Conservation (phyloP, 2,888 invertebrate species). For the Allygus modestus region DNA sequence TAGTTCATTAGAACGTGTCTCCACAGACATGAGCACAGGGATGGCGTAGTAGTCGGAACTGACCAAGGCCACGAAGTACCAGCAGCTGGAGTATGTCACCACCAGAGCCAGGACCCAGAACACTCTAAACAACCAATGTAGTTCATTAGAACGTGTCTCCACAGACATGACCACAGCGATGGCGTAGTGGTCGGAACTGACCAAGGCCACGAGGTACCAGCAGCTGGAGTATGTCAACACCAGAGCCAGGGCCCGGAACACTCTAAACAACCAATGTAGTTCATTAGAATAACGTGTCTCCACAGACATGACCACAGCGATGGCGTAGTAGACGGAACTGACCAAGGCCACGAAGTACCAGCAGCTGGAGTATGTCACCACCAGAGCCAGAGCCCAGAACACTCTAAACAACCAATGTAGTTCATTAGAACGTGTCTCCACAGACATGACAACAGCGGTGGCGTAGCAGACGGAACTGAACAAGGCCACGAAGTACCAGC, state of each 20-base stretch:
- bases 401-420: too few relatives aligned
- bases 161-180: slow-evolving; percentile 62
- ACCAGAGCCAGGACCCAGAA: slow-evolving; percentile 65
- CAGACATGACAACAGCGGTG: slow-evolving; percentile 62
- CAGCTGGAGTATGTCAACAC: slow-evolving; percentile 62
- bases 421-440: slow-evolving; percentile 63
- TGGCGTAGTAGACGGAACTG: slow-evolving; percentile 35
- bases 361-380: slow-evolving; percentile 61
- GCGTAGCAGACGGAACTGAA: slow-evolving; percentile 58
- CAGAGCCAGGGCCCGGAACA: slow-evolving; percentile 65
- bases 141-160: slow-evolving; percentile 63
- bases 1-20: too few relatives aligned
- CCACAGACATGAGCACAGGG: slow-evolving; percentile 63
- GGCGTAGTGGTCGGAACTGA: slow-evolving; percentile 59
- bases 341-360: slow-evolving; percentile 47
- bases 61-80: slow-evolving; percentile 40
- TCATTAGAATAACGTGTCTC: too few relatives aligned
- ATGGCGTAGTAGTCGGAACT: slow-evolving; percentile 43
- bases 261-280: slow-evolving; percentile 12
- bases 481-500: slow-evolving; percentile 53
- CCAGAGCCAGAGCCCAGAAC: slow-evolving; percentile 65
- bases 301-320: slow-evolving; percentile 63
- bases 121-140: too few relatives aligned
- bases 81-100: slow-evolving; percentile 61
- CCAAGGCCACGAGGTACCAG: slow-evolving; percentile 43